These are phyloP conservation scores for Pitangus sulphuratus DNA, from an alignment of 2,797 vertebrate genomes.

Conservation along the genomic window DNA sequence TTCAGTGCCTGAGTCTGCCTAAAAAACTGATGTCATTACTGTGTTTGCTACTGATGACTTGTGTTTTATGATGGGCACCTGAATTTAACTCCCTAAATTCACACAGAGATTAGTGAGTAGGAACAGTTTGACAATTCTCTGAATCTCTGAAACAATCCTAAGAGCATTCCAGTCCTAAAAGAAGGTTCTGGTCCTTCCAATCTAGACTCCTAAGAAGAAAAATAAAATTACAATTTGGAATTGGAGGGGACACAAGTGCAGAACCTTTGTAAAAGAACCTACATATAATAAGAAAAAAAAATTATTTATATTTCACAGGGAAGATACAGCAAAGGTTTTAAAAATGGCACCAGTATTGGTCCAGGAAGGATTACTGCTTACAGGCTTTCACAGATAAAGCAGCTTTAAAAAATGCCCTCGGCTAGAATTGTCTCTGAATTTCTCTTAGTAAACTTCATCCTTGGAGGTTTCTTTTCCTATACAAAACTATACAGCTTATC, in stretches of 20 bases:
- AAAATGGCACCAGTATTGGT: background rate
- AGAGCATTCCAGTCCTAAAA: background rate
- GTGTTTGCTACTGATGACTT: background rate
- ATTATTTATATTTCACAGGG: background rate
- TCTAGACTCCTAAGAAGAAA: background rate
- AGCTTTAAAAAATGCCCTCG: background rate
- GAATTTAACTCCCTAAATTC: background rate
- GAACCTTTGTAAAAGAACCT: background rate
- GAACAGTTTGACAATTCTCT: background rate
- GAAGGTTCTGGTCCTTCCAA: background rate
- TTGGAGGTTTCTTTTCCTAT: background rate
- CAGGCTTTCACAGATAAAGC: background rate
- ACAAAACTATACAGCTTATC: background rate
- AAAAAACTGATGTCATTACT: background rate
- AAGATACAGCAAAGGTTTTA: background rate
- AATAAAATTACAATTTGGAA: background rate
- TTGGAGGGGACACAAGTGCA: background rate
- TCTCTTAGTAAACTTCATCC: background rate
- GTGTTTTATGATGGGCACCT: background rate
- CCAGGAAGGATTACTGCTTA: background rate
- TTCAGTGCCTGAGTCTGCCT: background rate
- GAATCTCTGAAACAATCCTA: background rate
- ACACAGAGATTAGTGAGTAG: background rate
- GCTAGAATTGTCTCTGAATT: background rate
- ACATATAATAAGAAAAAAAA: background rate